Evolutionary conservation across 2,113 vertebrate species (phyloP), one percentile per base, ranked within the genome.

Genomic region (Xerus inauris): DNA sequence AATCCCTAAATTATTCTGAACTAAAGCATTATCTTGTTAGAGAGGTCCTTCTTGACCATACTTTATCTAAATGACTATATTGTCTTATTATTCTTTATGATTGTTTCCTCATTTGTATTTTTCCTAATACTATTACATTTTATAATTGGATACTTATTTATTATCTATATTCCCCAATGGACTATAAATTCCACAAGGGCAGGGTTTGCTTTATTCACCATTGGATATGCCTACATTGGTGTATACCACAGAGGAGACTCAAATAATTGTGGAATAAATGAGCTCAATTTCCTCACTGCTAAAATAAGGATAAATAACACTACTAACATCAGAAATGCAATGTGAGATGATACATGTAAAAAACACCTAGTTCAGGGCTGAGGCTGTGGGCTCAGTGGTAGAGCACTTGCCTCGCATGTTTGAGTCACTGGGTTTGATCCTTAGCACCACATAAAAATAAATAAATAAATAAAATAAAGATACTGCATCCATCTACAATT

Each of bases 241-340:
- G 28, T n/a, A 51, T 35, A 8, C 65, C 40, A 67, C 40, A 89
- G 30, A 94, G 54, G 49, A 94, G 38, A 80, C 8, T 24, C 82
- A 96, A 93, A n/a, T 77, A 95, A 96, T 28, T 85, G 28, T 94
- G 75, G 57, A 92, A 72, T 92, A 89, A 92, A 90, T 90, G 14
- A 94, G 69, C 28, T 94, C 45, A 64, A 17, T 93, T 82, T 95
- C 94, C 51, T 86, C 93, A 89, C 42, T 19, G 89, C 28, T 81
- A 91, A 94, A 89, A 94, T 28, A 80, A 12, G 38, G 30, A 93
- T 88, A 96, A 87, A 84, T 38, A 83, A 87, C 16, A 92, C n/a
- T 86, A 92, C 45, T 49, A 4, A 45, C 3, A 54, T 87, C 62
- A 92, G 85, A 91, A 91, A 85, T 49, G 32, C 57, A 86, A 77